Evolutionary conservation across 2,113 vertebrate species (phyloP).

Genomic region (Vicugna pacos): DNA sequence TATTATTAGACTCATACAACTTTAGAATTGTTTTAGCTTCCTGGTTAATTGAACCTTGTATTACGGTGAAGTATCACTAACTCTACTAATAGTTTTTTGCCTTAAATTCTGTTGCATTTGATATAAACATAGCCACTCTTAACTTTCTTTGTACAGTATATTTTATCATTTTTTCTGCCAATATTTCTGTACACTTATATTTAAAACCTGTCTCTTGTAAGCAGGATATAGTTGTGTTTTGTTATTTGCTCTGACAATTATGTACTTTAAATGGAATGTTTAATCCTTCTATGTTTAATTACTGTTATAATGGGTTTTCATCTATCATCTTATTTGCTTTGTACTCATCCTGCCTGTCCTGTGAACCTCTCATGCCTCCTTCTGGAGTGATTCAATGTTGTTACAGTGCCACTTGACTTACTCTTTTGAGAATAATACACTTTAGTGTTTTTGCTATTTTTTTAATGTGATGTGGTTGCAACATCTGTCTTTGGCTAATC

Average conservation of each 20-base stretch:
- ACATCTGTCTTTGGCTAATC: neutral
- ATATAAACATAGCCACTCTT: neutral
- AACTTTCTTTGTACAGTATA: neutral
- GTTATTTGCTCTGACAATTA: constrained; percentile 11
- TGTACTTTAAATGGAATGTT: neutral
- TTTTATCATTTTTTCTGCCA: neutral
- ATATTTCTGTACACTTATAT: neutral
- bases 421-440: neutral
- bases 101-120: neutral
- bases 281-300: neutral
- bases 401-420: neutral
- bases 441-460: neutral
- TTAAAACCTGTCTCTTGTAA: neutral
- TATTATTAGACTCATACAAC: constrained; percentile 22
- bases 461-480: neutral
- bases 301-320: neutral
- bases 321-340: constrained; percentile 1
- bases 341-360: neutral
- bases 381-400: neutral
- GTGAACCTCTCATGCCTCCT: neutral
- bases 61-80: neutral
- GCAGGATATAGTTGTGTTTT: neutral
- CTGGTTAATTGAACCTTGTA: neutral
- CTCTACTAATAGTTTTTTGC: neutral
- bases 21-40: constrained; percentile 13